Evolutionary conservation across 2,888 invertebrate genomes (phyloP), one percentile per base, ranked within the genome.

Genomic region (Therioaphis trifolii): DNA sequence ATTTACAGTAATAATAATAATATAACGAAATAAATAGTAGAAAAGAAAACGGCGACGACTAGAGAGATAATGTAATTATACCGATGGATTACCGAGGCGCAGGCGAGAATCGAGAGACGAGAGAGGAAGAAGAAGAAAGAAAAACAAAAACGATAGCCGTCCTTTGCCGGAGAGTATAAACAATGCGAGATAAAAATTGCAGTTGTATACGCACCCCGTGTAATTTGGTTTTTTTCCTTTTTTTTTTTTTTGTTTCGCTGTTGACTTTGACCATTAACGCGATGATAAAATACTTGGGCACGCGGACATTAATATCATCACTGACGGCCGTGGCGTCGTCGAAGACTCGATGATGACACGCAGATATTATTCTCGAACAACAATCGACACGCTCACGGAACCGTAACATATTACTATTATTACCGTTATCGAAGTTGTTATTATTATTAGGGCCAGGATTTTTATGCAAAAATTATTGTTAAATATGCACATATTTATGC

Each of bases 1-100:
- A 35, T 74, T n/a, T 55, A 55, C 21, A 29, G 29, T 18, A n/a
- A 71, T 49, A 52, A 72, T 72, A 52, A 72, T 52, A 52, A n/a
- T n/a, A 52, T 49, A 71, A 71, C 43, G 0, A 40, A 40, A n/a
- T 49, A 49, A 11, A 14, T 7, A 35, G 55, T 2, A n/a, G n/a
- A 11, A 29, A 35, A 52, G 21, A 35, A 35, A 52, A 72, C 35
- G 52, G 9, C n/a, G n/a, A 1, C 27, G n/a, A 21, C 55, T 4
- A 4, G 29, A 24, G 46, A 63, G 29, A 49, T 76, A 76, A 63
- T 76, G 46, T n/a, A 49, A 76, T 63, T 76, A 61, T 9, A 27
- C 61, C 46, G 76, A 76, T 61, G 76, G 61, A 76, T 76, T 76
- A 46, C 27, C 27, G 46, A 15, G 46, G 46, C 46, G 55, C 9